Conservation (phyloP, 2,113 vertebrate species). For the Callithrix jacchus region DNA sequence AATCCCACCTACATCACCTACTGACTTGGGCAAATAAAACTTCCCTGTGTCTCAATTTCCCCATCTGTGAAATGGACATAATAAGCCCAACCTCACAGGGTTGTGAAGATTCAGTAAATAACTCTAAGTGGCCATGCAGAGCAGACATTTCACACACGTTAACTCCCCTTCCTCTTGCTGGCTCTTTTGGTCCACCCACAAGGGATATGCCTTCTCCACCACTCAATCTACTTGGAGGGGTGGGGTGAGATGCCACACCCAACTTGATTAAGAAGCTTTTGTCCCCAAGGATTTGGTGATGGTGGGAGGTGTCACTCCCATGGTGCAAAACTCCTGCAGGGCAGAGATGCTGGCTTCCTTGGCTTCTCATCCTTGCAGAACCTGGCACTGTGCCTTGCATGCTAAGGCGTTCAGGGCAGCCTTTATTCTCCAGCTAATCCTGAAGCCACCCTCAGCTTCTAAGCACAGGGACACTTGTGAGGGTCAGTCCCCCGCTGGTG, state of each 20-base stretch:
- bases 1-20: background rate
- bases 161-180: background rate
- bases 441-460: background rate
- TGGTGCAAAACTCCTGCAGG: background rate
- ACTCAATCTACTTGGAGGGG: background rate
- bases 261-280: background rate
- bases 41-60: constrained; percentile 28
- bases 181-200: background rate
- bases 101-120: background rate
- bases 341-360: background rate
- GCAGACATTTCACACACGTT: background rate
- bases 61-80: background rate
- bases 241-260: background rate
- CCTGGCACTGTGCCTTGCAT: background rate
- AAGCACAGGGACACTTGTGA: background rate
- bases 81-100: background rate
- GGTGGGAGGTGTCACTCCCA: background rate
- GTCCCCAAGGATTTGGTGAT: background rate
- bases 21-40: background rate
- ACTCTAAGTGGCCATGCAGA: background rate
- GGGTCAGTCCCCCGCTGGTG: background rate
- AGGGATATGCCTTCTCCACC: background rate
- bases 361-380: background rate
- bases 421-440: background rate
- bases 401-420: background rate